Evolutionary conservation across 2,113 vertebrate genomes (phyloP).

Genomic region (Microtus pennsylvanicus): DNA sequence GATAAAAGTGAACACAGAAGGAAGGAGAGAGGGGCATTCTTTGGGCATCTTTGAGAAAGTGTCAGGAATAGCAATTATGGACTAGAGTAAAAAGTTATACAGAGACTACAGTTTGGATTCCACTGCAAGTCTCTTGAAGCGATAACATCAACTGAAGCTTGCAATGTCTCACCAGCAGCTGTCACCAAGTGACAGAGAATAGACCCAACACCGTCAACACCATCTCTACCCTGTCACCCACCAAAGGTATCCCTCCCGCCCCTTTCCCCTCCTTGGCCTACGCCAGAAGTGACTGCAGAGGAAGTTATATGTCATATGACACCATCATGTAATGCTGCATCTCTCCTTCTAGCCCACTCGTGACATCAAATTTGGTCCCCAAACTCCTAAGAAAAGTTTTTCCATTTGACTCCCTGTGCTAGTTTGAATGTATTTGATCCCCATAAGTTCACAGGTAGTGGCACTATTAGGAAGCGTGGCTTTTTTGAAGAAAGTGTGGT

Average conservation of each 20-base stretch:
- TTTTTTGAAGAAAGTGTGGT: too few relatives aligned
- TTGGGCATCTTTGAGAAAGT: not conserved
- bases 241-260: not conserved
- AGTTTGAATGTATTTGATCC: too few relatives aligned
- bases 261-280: not conserved
- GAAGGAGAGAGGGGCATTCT: not conserved
- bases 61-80: not conserved
- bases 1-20: not conserved
- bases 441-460: too few relatives aligned
- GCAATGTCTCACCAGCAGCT: not conserved
- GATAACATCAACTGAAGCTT: not conserved
- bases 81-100: not conserved
- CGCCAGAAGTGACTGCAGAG: not conserved
- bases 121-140: slow-evolving; percentile 3
- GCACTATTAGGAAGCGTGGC: too few relatives aligned
- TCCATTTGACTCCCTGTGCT: too few relatives aligned
- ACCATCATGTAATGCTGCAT: too few relatives aligned
- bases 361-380: not conserved
- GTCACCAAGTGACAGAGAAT: not conserved
- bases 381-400: not conserved
- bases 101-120: not conserved
- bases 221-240: not conserved
- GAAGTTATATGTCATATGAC: not conserved
- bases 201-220: not conserved
- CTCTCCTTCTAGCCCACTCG: too few relatives aligned